Percentiles rank a stretch among this genome's conserved stretches.
Evolutionary conservation across 2,797 vertebrate species (phyloP).

Genomic region (Sternarchorhynchus goeldii): DNA sequence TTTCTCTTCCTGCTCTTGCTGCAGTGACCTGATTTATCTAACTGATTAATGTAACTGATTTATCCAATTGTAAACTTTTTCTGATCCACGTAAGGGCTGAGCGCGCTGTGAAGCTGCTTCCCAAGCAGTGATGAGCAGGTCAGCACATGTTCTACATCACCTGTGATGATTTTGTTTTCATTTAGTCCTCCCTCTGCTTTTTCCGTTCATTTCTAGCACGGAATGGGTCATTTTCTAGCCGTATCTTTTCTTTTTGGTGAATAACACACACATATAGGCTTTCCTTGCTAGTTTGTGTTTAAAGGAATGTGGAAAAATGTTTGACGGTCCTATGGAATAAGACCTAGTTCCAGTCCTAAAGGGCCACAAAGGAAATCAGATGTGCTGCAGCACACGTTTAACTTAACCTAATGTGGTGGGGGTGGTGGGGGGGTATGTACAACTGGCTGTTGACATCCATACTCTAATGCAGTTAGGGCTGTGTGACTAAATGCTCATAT

Average conservation of each 20-base stretch:
- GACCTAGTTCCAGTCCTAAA: no score
- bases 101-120: constrained; percentile 62
- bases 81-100: constrained; percentile 66
- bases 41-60: constrained; percentile 27
- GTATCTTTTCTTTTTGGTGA: no score
- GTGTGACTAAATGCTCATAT: no score
- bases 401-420: no score
- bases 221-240: no score
- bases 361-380: no score
- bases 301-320: no score
- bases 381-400: no score
- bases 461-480: background rate
- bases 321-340: no score
- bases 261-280: no score
- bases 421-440: no score
- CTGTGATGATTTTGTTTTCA: background rate
- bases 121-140: constrained; percentile 53
- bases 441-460: background rate
- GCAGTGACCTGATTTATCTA: constrained; percentile 46
- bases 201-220: no score
- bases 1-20: constrained; percentile 17
- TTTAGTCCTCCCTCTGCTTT: background rate
- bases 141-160: constrained; percentile 62
- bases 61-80: constrained; percentile 61
- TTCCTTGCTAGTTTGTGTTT: background rate